Base-by-base conservation (phyloP, 2,888 invertebrate genomes). In the Panzeria rudis region DNA sequence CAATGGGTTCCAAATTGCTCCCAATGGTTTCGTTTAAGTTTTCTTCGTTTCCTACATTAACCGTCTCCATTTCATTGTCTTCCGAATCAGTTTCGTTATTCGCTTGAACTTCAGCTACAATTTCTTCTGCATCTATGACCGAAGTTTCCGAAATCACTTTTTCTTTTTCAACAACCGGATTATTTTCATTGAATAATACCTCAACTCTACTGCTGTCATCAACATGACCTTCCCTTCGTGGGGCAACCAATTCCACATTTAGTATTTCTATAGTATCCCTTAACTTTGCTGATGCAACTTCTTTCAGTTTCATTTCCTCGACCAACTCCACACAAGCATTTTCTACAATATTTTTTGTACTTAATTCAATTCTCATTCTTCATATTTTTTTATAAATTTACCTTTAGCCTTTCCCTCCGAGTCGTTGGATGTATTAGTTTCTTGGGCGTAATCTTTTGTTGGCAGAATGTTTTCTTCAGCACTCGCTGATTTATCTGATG, bases 251-350 rank as follows among this genome's bases (percentile, higher is more conserved):
- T 47, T 80, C 80, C 0, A 80, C 66, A 17, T 59, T 73, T 9
- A 80, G 66, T 66, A 80, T 80, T 73, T 80, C 66, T 50, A 80
- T 52, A 5, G 44, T 7, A 15, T 80, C 50, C 29, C 41, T 73
- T 66, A 35, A 25, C 2, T 35, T 8, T 11, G 11, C 20, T 7
- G n/a, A 11, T 17, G 20, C 29, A 9, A 20, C 13, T 2, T 54
- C 62, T 20, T 20, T 20, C 17, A 23, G 1, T 15, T 32, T 29
- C n/a, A 20, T 9, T 17, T 44, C 20, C 2, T 23, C 15, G 17
- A 3, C 8, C 13, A 29, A 25, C 25, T 50, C 17, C 2, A 59
- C 23, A 1, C 0, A 47, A 13, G 23, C 8, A 35, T 17, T 32
- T 59, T 38, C 77, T 41, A 44, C 9, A 56, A 41, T 1, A 44